phyloP scores from a whole-genome alignment of 2,888 invertebrate species.

The Lacanobia wlatinum region DNA sequence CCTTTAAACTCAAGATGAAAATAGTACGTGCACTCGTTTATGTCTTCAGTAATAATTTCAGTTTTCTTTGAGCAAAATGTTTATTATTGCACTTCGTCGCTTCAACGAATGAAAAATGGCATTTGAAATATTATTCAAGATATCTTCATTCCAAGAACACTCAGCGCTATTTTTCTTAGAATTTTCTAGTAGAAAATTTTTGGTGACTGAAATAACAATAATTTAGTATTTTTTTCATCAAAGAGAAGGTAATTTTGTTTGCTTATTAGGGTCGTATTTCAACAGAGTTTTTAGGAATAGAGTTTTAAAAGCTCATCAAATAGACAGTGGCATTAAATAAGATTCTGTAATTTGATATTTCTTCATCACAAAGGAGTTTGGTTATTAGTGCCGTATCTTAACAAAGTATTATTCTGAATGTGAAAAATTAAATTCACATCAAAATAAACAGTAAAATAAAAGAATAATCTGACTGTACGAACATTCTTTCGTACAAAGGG shows the following conservation, averaged over 20 bases:
- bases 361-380: neutral
- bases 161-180: neutral
- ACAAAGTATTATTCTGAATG: neutral
- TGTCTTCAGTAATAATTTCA: slow-evolving; percentile 31
- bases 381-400: neutral
- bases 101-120: slow-evolving; percentile 44
- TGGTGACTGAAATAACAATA: slow-evolving; percentile 1
- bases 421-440: slow-evolving; percentile 3
- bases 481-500: slow-evolving; percentile 23
- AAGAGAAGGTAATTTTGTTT: slow-evolving; percentile 4
- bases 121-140: slow-evolving; percentile 36
- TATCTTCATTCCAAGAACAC: slow-evolving; percentile 30
- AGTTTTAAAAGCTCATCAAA: neutral
- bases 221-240: slow-evolving; percentile 9
- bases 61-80: slow-evolving; percentile 5
- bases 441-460: neutral
- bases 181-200: neutral
- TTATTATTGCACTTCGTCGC: slow-evolving; percentile 18
- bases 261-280: slow-evolving; percentile 3
- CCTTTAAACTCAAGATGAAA: slow-evolving; percentile 1
- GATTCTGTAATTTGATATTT: neutral
- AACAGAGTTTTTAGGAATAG: neutral
- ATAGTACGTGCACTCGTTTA: slow-evolving; percentile 1
- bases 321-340: neutral
- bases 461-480: neutral